Conservation (phyloP, 2,113 vertebrate genomes). For the Syrmaticus mikado region DNA sequence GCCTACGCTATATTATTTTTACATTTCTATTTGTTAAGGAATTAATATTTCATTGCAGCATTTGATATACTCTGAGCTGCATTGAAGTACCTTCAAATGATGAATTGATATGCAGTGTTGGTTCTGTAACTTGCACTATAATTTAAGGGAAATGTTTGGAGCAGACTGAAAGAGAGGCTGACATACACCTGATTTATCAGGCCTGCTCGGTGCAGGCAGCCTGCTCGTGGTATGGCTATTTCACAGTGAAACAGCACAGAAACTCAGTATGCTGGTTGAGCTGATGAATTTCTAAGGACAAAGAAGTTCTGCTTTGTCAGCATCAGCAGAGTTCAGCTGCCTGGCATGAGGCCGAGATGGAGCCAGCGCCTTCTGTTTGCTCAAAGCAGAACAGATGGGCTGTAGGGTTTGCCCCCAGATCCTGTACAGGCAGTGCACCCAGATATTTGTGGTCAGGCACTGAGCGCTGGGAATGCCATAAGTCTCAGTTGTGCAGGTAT, state of each 20-base stretch:
- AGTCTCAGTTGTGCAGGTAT: neutral
- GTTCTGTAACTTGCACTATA: neutral
- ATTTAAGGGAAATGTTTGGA: neutral
- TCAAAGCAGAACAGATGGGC: neutral
- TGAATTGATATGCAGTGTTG: neutral
- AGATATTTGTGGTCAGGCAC: neutral
- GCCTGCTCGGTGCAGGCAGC: fast-evolving
- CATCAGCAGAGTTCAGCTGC: neutral
- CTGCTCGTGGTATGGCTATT: neutral
- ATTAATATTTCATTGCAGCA: neutral
- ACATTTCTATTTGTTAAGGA: neutral
- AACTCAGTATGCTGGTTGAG: neutral
- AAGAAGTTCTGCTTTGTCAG: neutral
- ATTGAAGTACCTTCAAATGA: neutral
- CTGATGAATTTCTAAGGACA: neutral
- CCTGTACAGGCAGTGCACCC: fast-evolving
- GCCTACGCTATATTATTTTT: neutral
- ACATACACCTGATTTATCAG: fast-evolving
- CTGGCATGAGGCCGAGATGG: fast-evolving
- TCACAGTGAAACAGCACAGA: neutral
- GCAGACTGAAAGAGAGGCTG: neutral
- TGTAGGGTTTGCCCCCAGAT: neutral
- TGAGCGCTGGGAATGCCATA: neutral
- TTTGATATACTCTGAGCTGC: neutral
- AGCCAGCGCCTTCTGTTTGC: neutral